Base-by-base conservation (phyloP, 2,113 vertebrate species). In the Nibea coibor region DNA sequence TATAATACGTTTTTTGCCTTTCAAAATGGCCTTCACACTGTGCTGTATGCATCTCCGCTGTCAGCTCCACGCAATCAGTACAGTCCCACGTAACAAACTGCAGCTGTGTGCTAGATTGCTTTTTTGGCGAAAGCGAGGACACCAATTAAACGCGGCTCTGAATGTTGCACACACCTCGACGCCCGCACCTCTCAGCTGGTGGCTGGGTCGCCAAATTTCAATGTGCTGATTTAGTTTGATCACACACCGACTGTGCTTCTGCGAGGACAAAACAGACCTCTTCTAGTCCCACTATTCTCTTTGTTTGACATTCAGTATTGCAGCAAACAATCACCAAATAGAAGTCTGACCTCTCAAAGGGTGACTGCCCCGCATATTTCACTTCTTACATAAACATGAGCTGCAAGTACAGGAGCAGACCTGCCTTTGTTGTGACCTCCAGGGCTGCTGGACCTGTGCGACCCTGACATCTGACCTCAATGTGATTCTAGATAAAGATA, bases 21-120 rank as follows among this genome's bases (percentile, higher is more conserved):
- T 72, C 22, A 64, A 67, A 82, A 61, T 20, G 26, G 26, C 71
- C 58, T 54, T 62, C 82, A 71, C 14, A 2, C 57, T 62, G 80
- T 14, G 56, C 24, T 43, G 58, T 75, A 45, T 62, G 70, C 71
- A 75, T 74, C 48, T 63, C 45, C 22, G 71, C 73, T 48, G 73
- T 77, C 61, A 42, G 53, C 74, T 74, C 54, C 64, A 72, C 73
- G 67, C 74, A 54, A 15, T 85, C 70, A 70, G 63, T 16, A 16
- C 39, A 48, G 51, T 31, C 62, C 67, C 53, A 48, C 56, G 12
- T 19, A 62, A 77, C 51, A 62, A 70, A 71, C 54, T 74, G 71
- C 84, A 81, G 84, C 88, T 87, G 80, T 88, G 84, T 19, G 0
- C n/a, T 64, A 81, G 61, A 87, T 84, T 76, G 73, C 9, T 81